A percentile compares a stretch with the other conserved stretches of the same genome.
Conservation (phyloP, 2,113 vertebrate species). For the Puntigrus tetrazona region DNA sequence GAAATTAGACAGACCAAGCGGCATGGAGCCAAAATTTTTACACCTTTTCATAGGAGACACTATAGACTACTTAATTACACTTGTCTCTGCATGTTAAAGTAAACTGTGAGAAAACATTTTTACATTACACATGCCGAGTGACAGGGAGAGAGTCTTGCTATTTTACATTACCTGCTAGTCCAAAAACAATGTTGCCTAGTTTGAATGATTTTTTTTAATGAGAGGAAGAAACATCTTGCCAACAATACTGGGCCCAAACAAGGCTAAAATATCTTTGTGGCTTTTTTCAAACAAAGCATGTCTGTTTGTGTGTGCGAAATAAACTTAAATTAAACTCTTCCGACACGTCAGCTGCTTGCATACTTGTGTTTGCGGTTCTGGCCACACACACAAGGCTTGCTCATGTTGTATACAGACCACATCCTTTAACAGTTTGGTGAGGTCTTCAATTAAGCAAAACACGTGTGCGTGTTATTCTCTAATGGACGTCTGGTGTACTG, state of each 20-base stretch:
- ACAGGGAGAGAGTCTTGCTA: background rate
- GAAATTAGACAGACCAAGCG: background rate
- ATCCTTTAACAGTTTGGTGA: slow-evolving; percentile 36
- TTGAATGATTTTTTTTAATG: background rate
- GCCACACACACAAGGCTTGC: slow-evolving; percentile 37
- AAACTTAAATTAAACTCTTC: slow-evolving; percentile 13
- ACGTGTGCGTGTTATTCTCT: slow-evolving; percentile 21
- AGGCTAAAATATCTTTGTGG: background rate
- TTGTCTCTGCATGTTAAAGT: background rate
- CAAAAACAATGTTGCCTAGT: background rate
- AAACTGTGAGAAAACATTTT: background rate
- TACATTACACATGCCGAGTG: background rate
- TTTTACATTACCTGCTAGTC: background rate
- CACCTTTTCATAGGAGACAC: background rate
- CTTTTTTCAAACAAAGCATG: background rate
- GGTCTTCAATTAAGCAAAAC: slow-evolving; percentile 42
- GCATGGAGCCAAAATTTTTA: background rate
- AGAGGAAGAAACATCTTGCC: background rate
- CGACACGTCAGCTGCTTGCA: slow-evolving; percentile 1
- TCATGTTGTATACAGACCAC: slow-evolving; percentile 22
- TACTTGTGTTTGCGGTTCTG: slow-evolving; percentile 28
- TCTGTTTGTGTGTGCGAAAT: background rate
- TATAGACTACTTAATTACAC: background rate
- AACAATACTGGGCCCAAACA: background rate
- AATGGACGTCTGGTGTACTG: slow-evolving; percentile 12